phyloP scores from a whole-genome alignment of 23 tunicate genomes.

The Halocynthia roretzi region DNA sequence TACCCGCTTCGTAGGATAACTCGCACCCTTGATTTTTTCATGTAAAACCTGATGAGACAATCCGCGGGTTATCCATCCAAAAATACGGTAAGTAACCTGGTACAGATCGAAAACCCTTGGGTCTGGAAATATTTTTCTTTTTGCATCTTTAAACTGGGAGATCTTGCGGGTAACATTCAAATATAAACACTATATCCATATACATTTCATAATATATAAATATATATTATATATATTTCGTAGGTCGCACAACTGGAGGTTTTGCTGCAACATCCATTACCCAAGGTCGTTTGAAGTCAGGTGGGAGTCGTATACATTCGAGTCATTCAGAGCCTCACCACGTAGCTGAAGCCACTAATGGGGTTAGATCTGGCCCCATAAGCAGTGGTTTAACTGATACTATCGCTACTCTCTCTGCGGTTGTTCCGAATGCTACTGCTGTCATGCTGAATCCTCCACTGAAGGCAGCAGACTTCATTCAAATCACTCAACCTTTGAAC shows the following conservation, averaged over 20 bases:
- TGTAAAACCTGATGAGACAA: too few relatives aligned
- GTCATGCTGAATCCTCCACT: not conserved
- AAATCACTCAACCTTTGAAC: slow-evolving; percentile 68
- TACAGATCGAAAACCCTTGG: not conserved
- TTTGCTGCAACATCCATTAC: slow-evolving; percentile 17
- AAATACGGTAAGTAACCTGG: not conserved
- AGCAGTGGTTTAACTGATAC: not conserved
- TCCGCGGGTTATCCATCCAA: too few relatives aligned
- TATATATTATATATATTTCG: not conserved
- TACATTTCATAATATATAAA: not conserved
- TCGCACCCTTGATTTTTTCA: too few relatives aligned
- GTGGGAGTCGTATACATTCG: not conserved
- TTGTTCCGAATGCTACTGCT: not conserved
- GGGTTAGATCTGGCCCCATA: not conserved
- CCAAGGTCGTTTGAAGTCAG: not conserved
- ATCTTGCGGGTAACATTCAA: not conserved
- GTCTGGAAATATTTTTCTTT: not conserved
- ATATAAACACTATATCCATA: too few relatives aligned
- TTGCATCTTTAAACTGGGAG: not conserved
- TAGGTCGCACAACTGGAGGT: slow-evolving; percentile 24
- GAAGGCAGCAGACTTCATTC: slow-evolving; percentile 69
- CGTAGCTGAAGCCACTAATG: slow-evolving; percentile 8
- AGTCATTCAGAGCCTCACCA: not conserved
- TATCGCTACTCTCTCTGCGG: not conserved
- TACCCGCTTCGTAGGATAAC: too few relatives aligned